Percentiles rank a stretch among this genome's conserved stretches.
phyloP scores from a whole-genome alignment of 2,888 invertebrate species.

The Drosophila peninsularis region DNA sequence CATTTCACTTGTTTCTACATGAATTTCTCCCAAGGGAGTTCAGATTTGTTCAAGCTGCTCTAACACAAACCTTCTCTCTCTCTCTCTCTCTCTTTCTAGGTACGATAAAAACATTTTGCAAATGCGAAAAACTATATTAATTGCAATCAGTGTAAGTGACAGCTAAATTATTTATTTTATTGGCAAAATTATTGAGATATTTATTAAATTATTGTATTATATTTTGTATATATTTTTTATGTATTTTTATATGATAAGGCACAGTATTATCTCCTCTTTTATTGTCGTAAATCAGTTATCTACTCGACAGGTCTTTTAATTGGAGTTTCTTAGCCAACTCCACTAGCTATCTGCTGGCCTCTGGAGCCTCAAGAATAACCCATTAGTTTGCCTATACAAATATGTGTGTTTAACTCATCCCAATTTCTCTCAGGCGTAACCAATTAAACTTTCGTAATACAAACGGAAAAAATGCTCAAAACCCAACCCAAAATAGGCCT shows the following conservation, averaged over 20 bases:
- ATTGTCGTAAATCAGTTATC: neutral
- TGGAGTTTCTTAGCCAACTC: neutral
- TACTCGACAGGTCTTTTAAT: neutral
- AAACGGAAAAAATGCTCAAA: slow-evolving; percentile 22
- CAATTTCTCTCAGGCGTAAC: slow-evolving; percentile 66
- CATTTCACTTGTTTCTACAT: slow-evolving; percentile 44
- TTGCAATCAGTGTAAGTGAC: slow-evolving; percentile 7
- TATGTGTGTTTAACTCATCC: slow-evolving; percentile 20
- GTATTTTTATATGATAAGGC: neutral
- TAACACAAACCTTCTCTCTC: slow-evolving; percentile 29
- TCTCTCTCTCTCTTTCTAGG: slow-evolving; percentile 49
- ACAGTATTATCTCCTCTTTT: too few relatives aligned
- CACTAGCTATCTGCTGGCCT: slow-evolving; percentile 2
- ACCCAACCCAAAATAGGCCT: slow-evolving; percentile 47
- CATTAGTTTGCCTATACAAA: slow-evolving; percentile 24
- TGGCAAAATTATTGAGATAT: neutral
- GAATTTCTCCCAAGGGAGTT: neutral
- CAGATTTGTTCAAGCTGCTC: neutral
- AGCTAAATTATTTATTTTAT: neutral
- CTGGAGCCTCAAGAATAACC: slow-evolving; percentile 8
- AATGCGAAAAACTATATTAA: neutral
- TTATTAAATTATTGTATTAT: neutral
- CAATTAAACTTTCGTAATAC: slow-evolving; percentile 67
- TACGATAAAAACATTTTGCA: slow-evolving; percentile 22
- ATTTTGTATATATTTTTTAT: neutral